These are phyloP conservation scores for Orthonevra nobilis DNA, from an alignment of 2,888 invertebrate genomes.

Conservation along the genomic window DNA sequence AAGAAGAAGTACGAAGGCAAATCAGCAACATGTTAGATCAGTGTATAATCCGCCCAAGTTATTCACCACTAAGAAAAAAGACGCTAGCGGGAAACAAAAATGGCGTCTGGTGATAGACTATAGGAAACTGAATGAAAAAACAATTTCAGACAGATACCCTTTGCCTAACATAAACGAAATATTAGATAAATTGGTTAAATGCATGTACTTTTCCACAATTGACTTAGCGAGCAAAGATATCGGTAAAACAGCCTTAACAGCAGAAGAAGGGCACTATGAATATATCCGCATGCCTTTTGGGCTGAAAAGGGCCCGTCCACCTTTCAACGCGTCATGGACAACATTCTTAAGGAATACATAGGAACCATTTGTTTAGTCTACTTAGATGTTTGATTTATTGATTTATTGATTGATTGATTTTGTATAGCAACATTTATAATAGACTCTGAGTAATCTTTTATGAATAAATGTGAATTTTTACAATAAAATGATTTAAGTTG, in stretches of 20 bases:
- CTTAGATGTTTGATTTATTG: too few species aligned
- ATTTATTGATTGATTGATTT: too few species aligned
- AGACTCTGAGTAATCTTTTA: too few species aligned
- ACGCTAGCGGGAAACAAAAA: slow-evolving; percentile 3
- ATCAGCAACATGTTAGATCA: slow-evolving; percentile 12
- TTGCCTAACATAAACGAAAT: too few species aligned
- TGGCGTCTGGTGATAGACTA: slow-evolving; percentile 3
- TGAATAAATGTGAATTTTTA: too few species aligned
- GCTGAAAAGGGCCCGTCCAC: background rate
- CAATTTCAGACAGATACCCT: slow-evolving; percentile 16
- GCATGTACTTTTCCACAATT: too few species aligned
- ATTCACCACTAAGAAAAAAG: slow-evolving; percentile 9
- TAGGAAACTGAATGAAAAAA: slow-evolving; percentile 29
- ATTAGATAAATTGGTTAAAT: too few species aligned
- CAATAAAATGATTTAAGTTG: too few species aligned
- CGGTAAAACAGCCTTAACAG: too few species aligned
- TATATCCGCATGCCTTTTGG: too few species aligned
- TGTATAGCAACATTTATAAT: too few species aligned
- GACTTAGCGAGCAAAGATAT: background rate
- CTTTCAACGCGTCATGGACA: background rate
- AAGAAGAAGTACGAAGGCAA: slow-evolving; percentile 16
- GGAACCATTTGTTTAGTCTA: too few species aligned
- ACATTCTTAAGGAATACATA: background rate
- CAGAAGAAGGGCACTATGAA: background rate
- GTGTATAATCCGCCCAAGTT: background rate